Conservation (phyloP, 92 coral and sea anemone genomes). For the Palythoa grandis region DNA sequence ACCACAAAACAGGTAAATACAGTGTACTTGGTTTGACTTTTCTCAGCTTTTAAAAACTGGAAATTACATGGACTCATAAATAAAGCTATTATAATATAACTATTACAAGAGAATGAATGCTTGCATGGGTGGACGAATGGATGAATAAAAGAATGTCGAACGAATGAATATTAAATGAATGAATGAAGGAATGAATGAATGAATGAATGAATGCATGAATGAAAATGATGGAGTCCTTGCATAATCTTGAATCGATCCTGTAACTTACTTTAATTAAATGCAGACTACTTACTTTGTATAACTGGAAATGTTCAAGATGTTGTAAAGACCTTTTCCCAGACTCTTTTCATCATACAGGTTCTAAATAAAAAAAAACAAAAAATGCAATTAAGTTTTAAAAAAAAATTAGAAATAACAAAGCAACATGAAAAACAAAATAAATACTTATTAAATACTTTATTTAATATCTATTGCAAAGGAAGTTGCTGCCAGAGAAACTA, state of each 20-base stretch:
- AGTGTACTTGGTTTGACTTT: too few species aligned
- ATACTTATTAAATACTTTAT: neutral
- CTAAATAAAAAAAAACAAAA: slow-evolving; percentile 37
- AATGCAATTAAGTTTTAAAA: neutral
- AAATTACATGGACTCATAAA: too few species aligned
- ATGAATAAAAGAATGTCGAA: too few species aligned
- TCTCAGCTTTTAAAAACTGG: too few species aligned
- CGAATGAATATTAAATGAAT: too few species aligned
- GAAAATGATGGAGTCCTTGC: neutral
- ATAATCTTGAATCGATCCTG: neutral
- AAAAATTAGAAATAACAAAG: neutral
- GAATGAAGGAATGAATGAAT: too few species aligned
- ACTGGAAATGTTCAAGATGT: slow-evolving; percentile 65
- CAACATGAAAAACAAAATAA: neutral
- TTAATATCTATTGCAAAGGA: neutral
- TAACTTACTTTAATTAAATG: neutral
- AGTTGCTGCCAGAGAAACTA: too few species aligned
- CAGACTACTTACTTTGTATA: slow-evolving; percentile 68
- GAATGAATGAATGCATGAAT: too few species aligned
- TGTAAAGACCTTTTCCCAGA: slow-evolving; percentile 72
- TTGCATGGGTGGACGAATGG: too few species aligned
- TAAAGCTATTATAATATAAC: too few species aligned
- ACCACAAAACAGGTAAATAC: too few species aligned
- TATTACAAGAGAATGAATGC: too few species aligned
- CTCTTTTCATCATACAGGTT: slow-evolving; percentile 58